phyloP scores from a whole-genome alignment of 1,140 invertebrate species.

The Wiebesia pumilae region DNA sequence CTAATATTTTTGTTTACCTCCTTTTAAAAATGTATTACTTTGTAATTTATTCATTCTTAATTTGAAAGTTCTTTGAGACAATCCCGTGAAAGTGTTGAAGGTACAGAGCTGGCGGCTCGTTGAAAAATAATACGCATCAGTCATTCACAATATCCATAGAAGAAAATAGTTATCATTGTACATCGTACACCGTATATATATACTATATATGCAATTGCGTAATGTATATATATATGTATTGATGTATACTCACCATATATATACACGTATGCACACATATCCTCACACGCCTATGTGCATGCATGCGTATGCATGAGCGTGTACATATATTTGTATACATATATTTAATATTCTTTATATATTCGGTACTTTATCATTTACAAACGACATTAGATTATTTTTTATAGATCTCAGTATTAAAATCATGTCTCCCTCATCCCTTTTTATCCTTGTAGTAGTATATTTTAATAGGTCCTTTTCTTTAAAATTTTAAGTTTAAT shows the following conservation, averaged over 20 bases:
- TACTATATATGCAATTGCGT: constrained; percentile 63
- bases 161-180: constrained; percentile 69
- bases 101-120: constrained; percentile 45
- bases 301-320: constrained; percentile 10
- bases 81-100: not conserved
- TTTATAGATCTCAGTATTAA: constrained; percentile 65
- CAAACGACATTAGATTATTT: constrained; percentile 67
- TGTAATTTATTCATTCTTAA: not conserved
- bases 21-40: not conserved
- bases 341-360: constrained; percentile 26
- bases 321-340: not conserved
- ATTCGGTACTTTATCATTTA: constrained; percentile 57
- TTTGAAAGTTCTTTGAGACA: constrained; percentile 46
- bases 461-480: constrained; percentile 42
- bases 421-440: constrained; percentile 52
- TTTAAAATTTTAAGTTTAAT: constrained; percentile 34
- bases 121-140: constrained; percentile 60
- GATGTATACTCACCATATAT: constrained; percentile 45
- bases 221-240: constrained; percentile 57
- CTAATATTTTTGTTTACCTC: constrained; percentile 45
- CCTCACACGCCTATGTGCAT: constrained; percentile 36
- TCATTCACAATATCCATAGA: constrained; percentile 69
- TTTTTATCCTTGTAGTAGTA: constrained; percentile 40
- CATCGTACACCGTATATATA: constrained; percentile 61
- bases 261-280: constrained; percentile 57